phyloP scores from a whole-genome alignment of 2,888 invertebrate species.

The Trichogramma dendrolimi region DNA sequence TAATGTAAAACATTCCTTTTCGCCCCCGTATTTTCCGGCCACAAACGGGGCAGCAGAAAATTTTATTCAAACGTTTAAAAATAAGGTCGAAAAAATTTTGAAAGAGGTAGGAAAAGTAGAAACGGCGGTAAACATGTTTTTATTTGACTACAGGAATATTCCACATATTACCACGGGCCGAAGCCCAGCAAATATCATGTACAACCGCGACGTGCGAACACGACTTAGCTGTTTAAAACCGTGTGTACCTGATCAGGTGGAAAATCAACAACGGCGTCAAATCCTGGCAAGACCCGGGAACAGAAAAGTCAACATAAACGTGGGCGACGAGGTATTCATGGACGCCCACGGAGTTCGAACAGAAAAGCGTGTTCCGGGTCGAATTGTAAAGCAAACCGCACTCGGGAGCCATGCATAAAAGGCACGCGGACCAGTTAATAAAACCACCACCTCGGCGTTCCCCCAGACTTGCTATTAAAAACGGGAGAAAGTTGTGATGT shows the following conservation, averaged over 20 bases:
- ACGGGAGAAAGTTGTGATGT: slow-evolving; percentile 24
- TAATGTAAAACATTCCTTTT: slow-evolving; percentile 27
- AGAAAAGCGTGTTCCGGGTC: slow-evolving; percentile 15
- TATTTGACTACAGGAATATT: slow-evolving; percentile 28
- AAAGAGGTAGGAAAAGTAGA: slow-evolving; percentile 24
- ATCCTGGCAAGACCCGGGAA: slow-evolving; percentile 8
- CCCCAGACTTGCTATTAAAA: slow-evolving; percentile 18
- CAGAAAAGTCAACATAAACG: slow-evolving; percentile 5
- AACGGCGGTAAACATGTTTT: slow-evolving; percentile 23
- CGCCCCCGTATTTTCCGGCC: slow-evolving; percentile 28
- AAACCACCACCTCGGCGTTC: slow-evolving; percentile 19
- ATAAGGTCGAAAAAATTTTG: slow-evolving; percentile 28
- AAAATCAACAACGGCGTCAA: slow-evolving; percentile 19
- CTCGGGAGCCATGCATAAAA: slow-evolving; percentile 16
- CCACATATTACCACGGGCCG: slow-evolving; percentile 25
- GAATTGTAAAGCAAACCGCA: slow-evolving; percentile 21
- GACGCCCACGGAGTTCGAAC: slow-evolving; percentile 17
- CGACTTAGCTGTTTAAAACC: slow-evolving; percentile 24
- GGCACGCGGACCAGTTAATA: slow-evolving; percentile 23
- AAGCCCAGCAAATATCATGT: slow-evolving; percentile 28
- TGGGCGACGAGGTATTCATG: slow-evolving; percentile 22
- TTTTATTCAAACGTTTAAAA: slow-evolving; percentile 28
- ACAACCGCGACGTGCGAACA: slow-evolving; percentile 26
- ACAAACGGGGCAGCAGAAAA: slow-evolving; percentile 28
- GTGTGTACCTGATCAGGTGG: not conserved